These are phyloP conservation scores for Scaptomyza hsui DNA, from an alignment of 1,140 invertebrate species.

Conservation along the genomic window DNA sequence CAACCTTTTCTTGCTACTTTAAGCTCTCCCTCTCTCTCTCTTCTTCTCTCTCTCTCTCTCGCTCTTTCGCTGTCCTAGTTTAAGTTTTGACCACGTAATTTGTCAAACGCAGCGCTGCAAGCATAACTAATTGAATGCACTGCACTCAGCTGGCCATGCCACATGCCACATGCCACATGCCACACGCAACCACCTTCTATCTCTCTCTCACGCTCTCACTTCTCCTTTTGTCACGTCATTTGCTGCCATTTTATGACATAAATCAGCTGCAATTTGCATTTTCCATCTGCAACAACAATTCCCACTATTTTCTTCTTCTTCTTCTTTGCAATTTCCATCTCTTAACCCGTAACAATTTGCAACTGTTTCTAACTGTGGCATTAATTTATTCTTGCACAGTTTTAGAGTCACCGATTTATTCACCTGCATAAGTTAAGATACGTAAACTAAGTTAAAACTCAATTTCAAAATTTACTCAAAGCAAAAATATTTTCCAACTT, in stretches of 20 bases:
- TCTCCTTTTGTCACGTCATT: conserved; percentile 32
- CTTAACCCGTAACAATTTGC: background rate
- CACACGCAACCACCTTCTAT: background rate
- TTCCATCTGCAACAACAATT: conserved; percentile 24
- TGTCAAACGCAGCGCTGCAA: conserved; percentile 9
- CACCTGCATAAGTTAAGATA: too few species aligned
- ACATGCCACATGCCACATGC: background rate
- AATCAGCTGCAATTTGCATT: conserved; percentile 60
- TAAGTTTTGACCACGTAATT: conserved; percentile 23
- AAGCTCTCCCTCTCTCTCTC: background rate
- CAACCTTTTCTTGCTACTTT: conserved; percentile 17
- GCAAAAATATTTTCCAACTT: too few species aligned
- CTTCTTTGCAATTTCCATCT: conserved; percentile 46
- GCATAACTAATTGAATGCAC: background rate
- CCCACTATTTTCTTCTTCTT: too few species aligned
- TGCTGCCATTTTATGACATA: conserved; percentile 49
- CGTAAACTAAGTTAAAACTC: too few species aligned
- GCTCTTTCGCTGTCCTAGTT: conserved; percentile 12
- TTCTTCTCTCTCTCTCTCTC: background rate
- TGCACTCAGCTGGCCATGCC: background rate
- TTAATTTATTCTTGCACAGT: too few species aligned
- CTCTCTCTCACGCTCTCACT: conserved; percentile 3
- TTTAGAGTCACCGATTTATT: too few species aligned
- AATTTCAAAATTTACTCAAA: too few species aligned
- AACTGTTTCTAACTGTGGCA: too few species aligned